phyloP scores from a whole-genome alignment of 2,113 vertebrate genomes.

The Sakesphorus luctuosus region DNA sequence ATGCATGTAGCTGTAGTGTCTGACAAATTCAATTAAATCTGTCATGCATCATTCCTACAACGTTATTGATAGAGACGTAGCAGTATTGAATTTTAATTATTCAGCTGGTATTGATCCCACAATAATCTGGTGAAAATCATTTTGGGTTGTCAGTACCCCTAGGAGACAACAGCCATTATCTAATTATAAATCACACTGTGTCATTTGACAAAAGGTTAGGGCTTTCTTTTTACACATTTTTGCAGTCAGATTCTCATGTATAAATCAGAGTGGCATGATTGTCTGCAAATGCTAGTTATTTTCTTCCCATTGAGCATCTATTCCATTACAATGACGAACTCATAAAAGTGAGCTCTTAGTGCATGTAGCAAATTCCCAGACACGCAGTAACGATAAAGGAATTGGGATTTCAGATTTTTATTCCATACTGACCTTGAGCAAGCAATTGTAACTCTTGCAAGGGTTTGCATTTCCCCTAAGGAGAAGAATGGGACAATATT shows the following conservation, averaged over 20 bases:
- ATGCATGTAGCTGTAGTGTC: constrained; percentile 60
- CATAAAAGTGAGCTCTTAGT: neutral
- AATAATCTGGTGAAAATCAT: constrained; percentile 80
- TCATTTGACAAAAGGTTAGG: constrained; percentile 73
- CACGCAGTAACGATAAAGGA: neutral
- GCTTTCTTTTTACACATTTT: constrained; percentile 56
- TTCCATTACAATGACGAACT: neutral
- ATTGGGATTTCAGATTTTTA: constrained; percentile 12
- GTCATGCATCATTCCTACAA: constrained; percentile 80
- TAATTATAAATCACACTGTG: constrained; percentile 80
- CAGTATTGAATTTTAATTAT: constrained; percentile 86
- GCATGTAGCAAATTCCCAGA: neutral
- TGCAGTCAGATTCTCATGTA: constrained; percentile 27
- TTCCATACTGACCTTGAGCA: constrained; percentile 20
- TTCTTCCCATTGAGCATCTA: constrained; percentile 40
- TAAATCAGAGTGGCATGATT: constrained; percentile 52
- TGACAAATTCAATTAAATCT: constrained; percentile 83
- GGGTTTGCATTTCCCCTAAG: neutral
- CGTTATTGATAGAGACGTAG: constrained; percentile 79
- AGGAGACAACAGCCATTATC: constrained; percentile 77
- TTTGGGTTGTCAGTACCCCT: constrained; percentile 71
- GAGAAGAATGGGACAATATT: neutral
- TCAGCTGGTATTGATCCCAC: constrained; percentile 80
- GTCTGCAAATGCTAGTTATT: constrained; percentile 53
- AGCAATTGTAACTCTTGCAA: neutral